Conservation (phyloP, 2,888 invertebrate species). For the Rugalucina vietnamica region DNA sequence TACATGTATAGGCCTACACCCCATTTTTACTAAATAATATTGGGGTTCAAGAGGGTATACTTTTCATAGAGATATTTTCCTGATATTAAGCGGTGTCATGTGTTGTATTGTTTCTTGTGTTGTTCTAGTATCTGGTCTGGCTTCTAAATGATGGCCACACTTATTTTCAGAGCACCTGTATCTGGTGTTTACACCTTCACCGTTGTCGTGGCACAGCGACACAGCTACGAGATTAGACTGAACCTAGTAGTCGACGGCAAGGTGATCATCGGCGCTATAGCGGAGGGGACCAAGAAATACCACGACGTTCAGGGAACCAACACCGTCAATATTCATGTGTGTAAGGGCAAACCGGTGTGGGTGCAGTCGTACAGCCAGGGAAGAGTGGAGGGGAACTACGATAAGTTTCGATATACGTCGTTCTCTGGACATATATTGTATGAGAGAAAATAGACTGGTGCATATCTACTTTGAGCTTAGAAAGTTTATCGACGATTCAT, state of each 20-base stretch:
- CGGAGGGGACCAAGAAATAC: not conserved
- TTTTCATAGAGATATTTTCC: no score
- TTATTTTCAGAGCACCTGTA: not conserved
- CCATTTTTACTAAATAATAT: no score
- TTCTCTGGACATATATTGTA: conserved; percentile 15
- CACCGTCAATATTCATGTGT: conserved; percentile 1
- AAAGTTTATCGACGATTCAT: no score
- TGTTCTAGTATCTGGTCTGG: no score
- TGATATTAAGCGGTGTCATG: no score
- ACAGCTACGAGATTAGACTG: not conserved
- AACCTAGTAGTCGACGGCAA: not conserved
- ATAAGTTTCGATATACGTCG: not conserved
- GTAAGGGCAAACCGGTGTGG: not conserved
- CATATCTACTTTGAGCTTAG: no score
- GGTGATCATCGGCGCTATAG: not conserved
- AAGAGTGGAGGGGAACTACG: not conserved
- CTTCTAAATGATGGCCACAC: no score
- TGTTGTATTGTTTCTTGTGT: no score
- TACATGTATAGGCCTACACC: no score
- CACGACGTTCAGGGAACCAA: conserved; percentile 12
- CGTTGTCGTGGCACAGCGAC: not conserved
- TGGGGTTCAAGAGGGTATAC: no score
- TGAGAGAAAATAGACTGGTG: no score
- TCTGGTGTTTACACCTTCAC: conserved; percentile 6
- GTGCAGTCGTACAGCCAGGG: not conserved